Conservation (phyloP, 2,797 vertebrate species). For the Simalia tracyae region DNA sequence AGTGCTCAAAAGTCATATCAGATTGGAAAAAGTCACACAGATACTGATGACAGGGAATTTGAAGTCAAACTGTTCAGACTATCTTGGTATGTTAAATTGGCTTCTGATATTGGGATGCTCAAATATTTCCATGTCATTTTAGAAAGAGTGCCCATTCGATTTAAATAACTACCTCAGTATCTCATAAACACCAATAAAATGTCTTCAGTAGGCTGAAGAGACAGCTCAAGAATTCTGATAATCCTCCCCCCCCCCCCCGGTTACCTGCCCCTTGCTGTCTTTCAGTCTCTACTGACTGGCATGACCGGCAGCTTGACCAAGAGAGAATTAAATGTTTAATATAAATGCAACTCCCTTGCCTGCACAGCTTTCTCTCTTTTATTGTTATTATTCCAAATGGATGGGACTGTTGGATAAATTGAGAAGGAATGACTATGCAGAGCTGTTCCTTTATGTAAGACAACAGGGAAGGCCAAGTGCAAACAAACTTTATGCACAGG, state of each 20-base stretch:
- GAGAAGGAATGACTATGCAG: neutral
- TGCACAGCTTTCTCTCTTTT: neutral
- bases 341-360: neutral
- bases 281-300: slow-evolving; percentile 31
- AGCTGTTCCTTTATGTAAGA: neutral
- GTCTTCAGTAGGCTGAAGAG: neutral
- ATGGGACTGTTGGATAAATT: neutral
- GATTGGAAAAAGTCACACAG: slow-evolving; percentile 46
- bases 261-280: fast-evolving
- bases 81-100: slow-evolving; percentile 34
- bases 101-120: slow-evolving; percentile 43
- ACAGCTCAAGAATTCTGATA: neutral
- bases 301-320: slow-evolving; percentile 22
- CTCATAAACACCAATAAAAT: neutral
- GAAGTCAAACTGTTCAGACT: slow-evolving; percentile 42
- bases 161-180: slow-evolving; percentile 23
- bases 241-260: neutral
- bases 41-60: slow-evolving; percentile 46
- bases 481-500: neutral
- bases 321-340: neutral
- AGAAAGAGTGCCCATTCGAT: slow-evolving; percentile 31
- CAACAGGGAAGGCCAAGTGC: neutral
- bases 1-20: slow-evolving; percentile 67
- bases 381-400: neutral
- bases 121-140: slow-evolving; percentile 36